phyloP scores from a whole-genome alignment of 2,888 invertebrate species.

The Drosophila neotestacea region DNA sequence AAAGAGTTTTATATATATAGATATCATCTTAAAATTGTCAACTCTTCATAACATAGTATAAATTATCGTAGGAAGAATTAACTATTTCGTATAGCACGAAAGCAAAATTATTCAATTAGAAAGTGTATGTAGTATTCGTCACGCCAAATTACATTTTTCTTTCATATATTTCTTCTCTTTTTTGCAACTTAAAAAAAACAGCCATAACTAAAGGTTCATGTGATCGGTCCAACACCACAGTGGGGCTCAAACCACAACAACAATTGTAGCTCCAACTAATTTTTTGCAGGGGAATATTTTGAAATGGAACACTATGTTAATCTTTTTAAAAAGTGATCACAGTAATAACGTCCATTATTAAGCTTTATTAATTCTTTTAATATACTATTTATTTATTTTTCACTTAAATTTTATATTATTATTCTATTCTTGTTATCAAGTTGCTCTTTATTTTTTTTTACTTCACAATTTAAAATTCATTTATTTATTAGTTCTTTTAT shows the following conservation, averaged over 20 bases:
- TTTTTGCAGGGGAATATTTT: constrained; percentile 45
- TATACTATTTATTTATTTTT: too few relatives aligned
- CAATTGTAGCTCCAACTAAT: constrained; percentile 27
- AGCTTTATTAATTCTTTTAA: background rate
- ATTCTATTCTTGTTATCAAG: background rate
- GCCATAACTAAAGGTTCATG: constrained; percentile 69
- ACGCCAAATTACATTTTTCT: constrained; percentile 4
- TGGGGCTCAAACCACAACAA: constrained; percentile 38
- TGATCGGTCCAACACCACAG: constrained; percentile 42
- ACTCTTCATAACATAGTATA: too few relatives aligned
- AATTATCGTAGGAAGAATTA: too few relatives aligned
- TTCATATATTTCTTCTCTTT: constrained; percentile 13
- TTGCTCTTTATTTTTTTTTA: background rate
- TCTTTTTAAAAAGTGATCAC: background rate
- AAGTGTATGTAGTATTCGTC: constrained; percentile 41
- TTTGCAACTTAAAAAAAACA: constrained; percentile 25
- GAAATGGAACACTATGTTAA: constrained; percentile 53
- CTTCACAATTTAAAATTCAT: background rate
- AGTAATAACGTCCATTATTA: background rate
- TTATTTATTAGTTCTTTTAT: background rate
- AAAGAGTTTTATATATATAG: too few relatives aligned
- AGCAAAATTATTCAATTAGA: background rate
- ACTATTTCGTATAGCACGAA: background rate
- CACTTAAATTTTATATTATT: too few relatives aligned
- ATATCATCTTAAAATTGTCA: too few relatives aligned